Evolutionary conservation across 2,888 invertebrate species (phyloP), one percentile per base, ranked within the genome.

Genomic region (Limnephilus auricula): DNA sequence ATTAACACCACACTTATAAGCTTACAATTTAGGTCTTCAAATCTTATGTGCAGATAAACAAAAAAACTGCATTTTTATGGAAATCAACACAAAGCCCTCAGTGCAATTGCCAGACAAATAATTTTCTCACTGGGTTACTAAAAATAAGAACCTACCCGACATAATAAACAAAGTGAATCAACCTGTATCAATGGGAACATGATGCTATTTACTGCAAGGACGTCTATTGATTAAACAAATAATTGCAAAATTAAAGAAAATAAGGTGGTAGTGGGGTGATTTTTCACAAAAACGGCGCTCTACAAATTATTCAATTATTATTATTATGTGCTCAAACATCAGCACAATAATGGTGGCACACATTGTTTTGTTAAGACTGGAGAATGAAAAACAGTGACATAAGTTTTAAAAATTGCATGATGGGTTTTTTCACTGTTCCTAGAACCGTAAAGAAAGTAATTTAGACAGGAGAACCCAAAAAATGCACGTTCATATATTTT

Each of bases 321-420:
- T 34, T 34, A 4, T 34, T 34, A 34, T 34, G 37, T 40, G 2
- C 12, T 18, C 25, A 88, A 88, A 88, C 34, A 88, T 34, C 25
- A 30, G 34, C 79, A 78, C 30, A 78, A 88, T 88, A 88, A 30
- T 65, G n/a, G 88, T 34, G 78, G 88, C 88, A 88, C 79, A 34
- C 65, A 78, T 34, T 88, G 31, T 88, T 88, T 65, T 78, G 34
- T 82, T 82, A 34, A 1, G 82, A 82, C 9, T 65, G 25, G n/a
- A 25, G 65, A 65, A 65, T 65, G 10, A 3, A 65, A 65, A 18
- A 25, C 65, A n/a, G 25, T 25, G 65, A 65, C 65, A 65, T n/a
- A 9, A 65, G 5, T 25, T 45, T 45, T 13, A 40, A 40, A 65
- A 65, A 25, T 0, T 25, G 6, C 65, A 4, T 18, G 25, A 45